These are phyloP conservation scores for Cirrhinus mrigala DNA, from an alignment of 2,797 vertebrate genomes.

Conservation along the genomic window DNA sequence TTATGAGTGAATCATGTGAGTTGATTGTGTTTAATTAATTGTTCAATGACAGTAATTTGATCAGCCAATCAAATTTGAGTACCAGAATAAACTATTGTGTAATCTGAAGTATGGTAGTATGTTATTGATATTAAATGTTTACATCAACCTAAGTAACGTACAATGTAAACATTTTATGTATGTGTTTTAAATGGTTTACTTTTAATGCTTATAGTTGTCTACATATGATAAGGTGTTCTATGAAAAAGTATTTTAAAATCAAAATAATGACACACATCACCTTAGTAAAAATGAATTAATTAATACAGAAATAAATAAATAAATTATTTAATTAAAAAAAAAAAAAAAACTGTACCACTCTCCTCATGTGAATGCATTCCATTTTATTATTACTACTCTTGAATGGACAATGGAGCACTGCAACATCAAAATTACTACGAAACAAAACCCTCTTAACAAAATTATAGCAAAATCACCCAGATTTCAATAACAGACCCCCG, in stretches of 20 bases:
- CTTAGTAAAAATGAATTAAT: too few species aligned
- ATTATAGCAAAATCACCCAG: slow-evolving; percentile 25
- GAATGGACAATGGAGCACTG: neutral
- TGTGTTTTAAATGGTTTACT: neutral
- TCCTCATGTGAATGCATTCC: neutral
- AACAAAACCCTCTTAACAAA: slow-evolving; percentile 11
- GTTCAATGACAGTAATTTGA: neutral
- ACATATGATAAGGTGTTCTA: neutral
- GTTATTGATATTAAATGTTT: neutral
- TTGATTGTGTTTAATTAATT: neutral
- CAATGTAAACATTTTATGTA: neutral
- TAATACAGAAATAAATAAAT: too few species aligned
- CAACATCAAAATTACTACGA: slow-evolving; percentile 1
- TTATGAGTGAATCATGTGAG: too few species aligned
- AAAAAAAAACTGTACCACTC: neutral
- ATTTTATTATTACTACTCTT: neutral
- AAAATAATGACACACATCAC: neutral
- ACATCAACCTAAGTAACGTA: neutral
- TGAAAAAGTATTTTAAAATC: neutral
- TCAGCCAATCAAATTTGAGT: neutral
- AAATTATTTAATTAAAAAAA: too few species aligned
- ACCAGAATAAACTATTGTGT: neutral
- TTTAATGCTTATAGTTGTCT: neutral
- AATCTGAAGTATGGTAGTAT: neutral
- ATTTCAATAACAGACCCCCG: slow-evolving; percentile 39